phyloP scores from a whole-genome alignment of 2,797 vertebrate species.

The Epinephelus malabaricus region DNA sequence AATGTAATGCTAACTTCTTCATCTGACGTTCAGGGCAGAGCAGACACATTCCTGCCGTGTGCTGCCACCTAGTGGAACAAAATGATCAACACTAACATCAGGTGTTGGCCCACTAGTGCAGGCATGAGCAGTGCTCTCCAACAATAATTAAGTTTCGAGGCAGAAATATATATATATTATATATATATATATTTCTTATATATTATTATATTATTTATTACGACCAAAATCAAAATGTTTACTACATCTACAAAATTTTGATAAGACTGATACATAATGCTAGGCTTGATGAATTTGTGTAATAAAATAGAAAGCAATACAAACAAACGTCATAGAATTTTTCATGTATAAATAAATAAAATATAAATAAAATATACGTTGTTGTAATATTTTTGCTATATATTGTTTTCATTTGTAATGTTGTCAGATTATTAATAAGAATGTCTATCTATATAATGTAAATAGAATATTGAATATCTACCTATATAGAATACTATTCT shows the following conservation, averaged over 20 bases:
- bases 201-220: too few relatives aligned
- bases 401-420: too few relatives aligned
- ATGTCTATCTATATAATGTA: too few relatives aligned
- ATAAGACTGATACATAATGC: not conserved
- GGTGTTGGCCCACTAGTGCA: too few relatives aligned
- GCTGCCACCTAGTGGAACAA: slow-evolving; percentile 53
- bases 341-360: not conserved
- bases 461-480: too few relatives aligned
- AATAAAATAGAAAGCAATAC: not conserved
- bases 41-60: not conserved
- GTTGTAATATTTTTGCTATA: not conserved
- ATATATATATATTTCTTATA: too few relatives aligned
- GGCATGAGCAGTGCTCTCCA: too few relatives aligned
- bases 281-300: not conserved
- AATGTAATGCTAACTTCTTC: slow-evolving; percentile 69
- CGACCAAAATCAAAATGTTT: not conserved
- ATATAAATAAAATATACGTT: not conserved
- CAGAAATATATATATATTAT: too few relatives aligned
- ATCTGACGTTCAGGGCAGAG: not conserved
- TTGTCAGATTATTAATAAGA: too few relatives aligned
- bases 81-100: not conserved
- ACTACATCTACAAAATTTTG: not conserved
- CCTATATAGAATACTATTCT: too few relatives aligned
- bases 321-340: not conserved
- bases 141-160: too few relatives aligned